phyloP scores from a whole-genome alignment of 2,113 vertebrate species.

The Athene cunicularia region DNA sequence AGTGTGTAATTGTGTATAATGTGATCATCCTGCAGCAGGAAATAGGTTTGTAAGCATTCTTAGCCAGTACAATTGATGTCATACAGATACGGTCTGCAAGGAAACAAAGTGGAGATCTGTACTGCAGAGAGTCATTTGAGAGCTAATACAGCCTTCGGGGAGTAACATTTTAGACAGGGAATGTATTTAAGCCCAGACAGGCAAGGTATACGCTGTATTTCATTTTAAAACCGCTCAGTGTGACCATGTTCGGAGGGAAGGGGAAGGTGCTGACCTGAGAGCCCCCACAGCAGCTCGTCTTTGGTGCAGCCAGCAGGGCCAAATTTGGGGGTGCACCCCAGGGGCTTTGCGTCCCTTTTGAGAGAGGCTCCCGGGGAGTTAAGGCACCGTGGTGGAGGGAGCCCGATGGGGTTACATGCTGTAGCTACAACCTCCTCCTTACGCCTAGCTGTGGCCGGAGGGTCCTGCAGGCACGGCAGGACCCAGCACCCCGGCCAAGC shows the following conservation, averaged over 20 bases:
- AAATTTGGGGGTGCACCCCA: background rate
- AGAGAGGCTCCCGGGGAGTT: background rate
- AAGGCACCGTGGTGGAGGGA: fast-evolving
- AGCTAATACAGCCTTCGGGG: background rate
- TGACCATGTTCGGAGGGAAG: background rate
- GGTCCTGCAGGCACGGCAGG: background rate
- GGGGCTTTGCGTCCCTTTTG: background rate
- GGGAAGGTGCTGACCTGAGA: background rate
- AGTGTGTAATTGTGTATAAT: constrained; percentile 46
- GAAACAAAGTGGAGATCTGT: background rate
- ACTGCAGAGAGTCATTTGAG: background rate
- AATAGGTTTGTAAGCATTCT: constrained; percentile 44
- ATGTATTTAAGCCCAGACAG: background rate
- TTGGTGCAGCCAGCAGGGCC: background rate
- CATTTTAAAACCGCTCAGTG: background rate
- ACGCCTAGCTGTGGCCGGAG: fast-evolving
- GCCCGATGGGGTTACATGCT: fast-evolving
- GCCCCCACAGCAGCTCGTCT: background rate
- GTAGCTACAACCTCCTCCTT: background rate
- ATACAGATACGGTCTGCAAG: background rate
- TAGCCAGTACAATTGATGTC: constrained; percentile 44
- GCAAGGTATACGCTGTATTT: background rate
- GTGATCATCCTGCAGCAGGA: constrained; percentile 40
- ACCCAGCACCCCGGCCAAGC: background rate
- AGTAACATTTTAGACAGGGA: background rate